A percentile compares a stretch with the other conserved stretches of the same genome.
phyloP scores from a whole-genome alignment of 92 coral and sea anemone genomes.

The Phenganax stokvisi region DNA sequence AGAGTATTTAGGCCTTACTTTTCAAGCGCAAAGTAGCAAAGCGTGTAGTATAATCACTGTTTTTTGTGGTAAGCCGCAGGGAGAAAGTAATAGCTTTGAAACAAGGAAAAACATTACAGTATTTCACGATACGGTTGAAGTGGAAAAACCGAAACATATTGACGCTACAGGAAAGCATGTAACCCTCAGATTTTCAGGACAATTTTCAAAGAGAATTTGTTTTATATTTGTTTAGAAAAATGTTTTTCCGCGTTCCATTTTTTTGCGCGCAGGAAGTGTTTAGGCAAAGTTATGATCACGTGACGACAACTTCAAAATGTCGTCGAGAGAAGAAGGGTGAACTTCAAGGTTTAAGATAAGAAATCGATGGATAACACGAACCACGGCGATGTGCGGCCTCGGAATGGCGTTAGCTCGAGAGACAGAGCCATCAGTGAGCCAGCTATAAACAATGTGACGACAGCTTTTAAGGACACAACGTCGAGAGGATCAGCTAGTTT shows the following conservation, averaged over 20 bases:
- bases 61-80: too few relatives aligned
- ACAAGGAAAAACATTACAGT: too few relatives aligned
- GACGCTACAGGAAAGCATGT: too few relatives aligned
- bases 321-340: slow-evolving; percentile 7
- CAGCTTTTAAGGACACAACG: not conserved
- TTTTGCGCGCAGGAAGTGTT: not conserved
- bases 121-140: too few relatives aligned
- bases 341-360: not conserved
- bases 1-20: too few relatives aligned
- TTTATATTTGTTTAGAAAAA: not conserved
- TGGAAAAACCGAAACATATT: too few relatives aligned
- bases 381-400: slow-evolving; percentile 10
- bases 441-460: slow-evolving; percentile 13
- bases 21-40: too few relatives aligned
- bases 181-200: too few relatives aligned
- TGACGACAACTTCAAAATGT: slow-evolving; percentile 37
- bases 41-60: too few relatives aligned
- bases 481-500: slow-evolving; percentile 5
- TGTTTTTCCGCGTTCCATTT: not conserved
- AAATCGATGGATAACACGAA: slow-evolving; percentile 22
- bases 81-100: too few relatives aligned
- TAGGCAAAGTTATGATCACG: slow-evolving; percentile 17
- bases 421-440: slow-evolving; percentile 34
- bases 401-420: slow-evolving; percentile 20
- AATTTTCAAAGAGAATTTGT: too few relatives aligned